Conservation (phyloP, 2,888 invertebrate genomes). For the Lasioglossum calceatum region DNA sequence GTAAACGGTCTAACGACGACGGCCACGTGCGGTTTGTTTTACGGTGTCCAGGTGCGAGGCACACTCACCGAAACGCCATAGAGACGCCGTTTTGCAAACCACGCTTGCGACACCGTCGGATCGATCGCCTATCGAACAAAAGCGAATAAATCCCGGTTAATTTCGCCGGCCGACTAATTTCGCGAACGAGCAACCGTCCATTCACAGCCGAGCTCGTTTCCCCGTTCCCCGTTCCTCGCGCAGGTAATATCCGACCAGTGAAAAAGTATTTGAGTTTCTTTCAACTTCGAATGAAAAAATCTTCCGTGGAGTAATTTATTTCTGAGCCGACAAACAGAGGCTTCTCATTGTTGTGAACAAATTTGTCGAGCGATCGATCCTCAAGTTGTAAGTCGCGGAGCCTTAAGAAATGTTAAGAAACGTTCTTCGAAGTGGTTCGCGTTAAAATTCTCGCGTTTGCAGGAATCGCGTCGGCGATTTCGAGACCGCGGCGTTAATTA, state of each 20-base stretch:
- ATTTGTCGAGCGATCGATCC: neutral
- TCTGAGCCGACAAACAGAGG: neutral
- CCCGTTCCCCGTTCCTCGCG: neutral
- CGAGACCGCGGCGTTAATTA: conserved; percentile 7
- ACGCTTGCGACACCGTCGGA: conserved; percentile 23
- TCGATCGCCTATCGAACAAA: conserved; percentile 10
- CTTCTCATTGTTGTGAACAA: neutral
- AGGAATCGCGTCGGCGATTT: neutral
- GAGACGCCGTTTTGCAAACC: neutral
- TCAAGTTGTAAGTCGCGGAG: neutral
- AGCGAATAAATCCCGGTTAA: conserved; percentile 13
- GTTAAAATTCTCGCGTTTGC: neutral
- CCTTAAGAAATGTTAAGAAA: neutral
- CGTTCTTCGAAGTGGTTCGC: neutral
- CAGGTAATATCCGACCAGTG: neutral
- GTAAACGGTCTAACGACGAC: conserved; percentile 25
- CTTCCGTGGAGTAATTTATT: neutral
- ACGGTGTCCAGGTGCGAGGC: conserved; percentile 13
- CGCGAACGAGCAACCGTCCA: neutral
- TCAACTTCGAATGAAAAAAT: neutral
- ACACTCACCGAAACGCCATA: conserved; percentile 13
- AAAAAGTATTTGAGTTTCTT: neutral
- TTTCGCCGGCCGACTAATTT: neutral
- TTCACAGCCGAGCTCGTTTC: neutral
- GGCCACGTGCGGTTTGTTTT: conserved; percentile 6